Evolutionary conservation across 2,888 invertebrate genomes (phyloP), one percentile per base, ranked within the genome.

Genomic region (Coelopa pilipes): DNA sequence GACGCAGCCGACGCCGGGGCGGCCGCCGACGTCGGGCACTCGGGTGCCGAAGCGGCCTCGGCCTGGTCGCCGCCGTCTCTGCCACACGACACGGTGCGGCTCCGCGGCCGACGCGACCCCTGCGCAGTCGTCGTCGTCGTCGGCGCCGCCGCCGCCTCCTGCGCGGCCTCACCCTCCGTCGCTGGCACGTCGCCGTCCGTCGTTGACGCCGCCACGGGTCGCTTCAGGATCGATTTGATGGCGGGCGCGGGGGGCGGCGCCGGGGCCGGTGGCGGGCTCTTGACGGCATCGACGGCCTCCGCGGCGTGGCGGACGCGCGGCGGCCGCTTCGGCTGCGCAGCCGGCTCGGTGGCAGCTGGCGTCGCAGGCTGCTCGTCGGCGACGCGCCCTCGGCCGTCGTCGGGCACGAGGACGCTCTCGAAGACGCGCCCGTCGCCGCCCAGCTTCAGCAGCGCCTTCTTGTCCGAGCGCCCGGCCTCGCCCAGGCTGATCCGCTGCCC

Each of bases 401-500:
- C 72, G 24, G 74, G 77, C 13, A 83, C 76, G 21, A 80, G 78
- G 47, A 85, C 81, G 79, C 89, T 87, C 79, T 90, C 90, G 79
- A 90, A 90, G 47, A 86, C 82, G 73, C 88, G 86, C 70, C 83
- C 82, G 76, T 89, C 89, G 76, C 87, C 79, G 55, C 77, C 80
- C 74, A 82, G 81, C 70, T 79, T 80, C 65, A 81, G 87, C 76
- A 87, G 80, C 79, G 84, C 87, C 79, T 87, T 87, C 79, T 87
- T 87, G 79, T 83, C 76, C 69, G 85, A 84, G 24, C 78, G 76
- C 71, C 80, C 80, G 46, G 80, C 79, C 78, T 91, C 90, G 78
- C 90, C 92, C 79, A 92, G 90, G 78, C 92, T 88, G 79, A 93
- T 92, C 81, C 92, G 89, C 84, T 93, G 93, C 11, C 93, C 93